Evolutionary conservation across 2,113 vertebrate species (phyloP), one percentile per base, ranked within the genome.

Genomic region (Austrofundulus limnaeus): DNA sequence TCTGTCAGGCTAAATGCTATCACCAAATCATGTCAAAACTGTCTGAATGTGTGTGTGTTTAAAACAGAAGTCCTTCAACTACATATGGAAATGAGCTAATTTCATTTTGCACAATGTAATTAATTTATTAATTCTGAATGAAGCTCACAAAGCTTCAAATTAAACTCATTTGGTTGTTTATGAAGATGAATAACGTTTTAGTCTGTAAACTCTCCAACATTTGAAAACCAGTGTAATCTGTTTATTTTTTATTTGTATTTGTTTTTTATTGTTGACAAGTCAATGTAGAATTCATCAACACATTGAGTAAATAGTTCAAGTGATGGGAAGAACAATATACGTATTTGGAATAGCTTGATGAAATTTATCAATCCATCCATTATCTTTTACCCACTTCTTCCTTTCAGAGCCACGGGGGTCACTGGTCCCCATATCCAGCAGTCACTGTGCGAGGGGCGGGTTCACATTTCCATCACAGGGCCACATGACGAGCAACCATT

Each of bases 91-190:
- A 76, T 70, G 0, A 59, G 66, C 31, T 55, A 17, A 53, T 74
- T 70, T 37, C 38, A 65, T 74, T 48, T 45, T 31, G 62, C 31
- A 23, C 51, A 48, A 12, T 59, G 43, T 66, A 43, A 83, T 25
- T 9, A 37, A 60, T 24, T 47, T 62, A 78, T 75, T 60, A 51
- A 82, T 62, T 77, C 59, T 54, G 52, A 45, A 77, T 56, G 54
- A 31, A 48, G 24, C 70, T 57, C 57, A 47, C 58, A 54, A 38
- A 57, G 65, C 49, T 49, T 64, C 38, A 63, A 34, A 70, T 69
- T 39, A 51, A 70, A 76, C 42, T 62, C 60, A 54, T 46, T 54
- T 4, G 31, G 5, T 37, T 56, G 38, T 11, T 24, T 75, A 25
- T 16, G 20, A 51, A 70, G 63, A 70, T 55, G 8, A 43, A 43